These are phyloP conservation scores for Apodemus speciosus DNA, from an alignment of 2,113 vertebrate species.

Conservation along the genomic window DNA sequence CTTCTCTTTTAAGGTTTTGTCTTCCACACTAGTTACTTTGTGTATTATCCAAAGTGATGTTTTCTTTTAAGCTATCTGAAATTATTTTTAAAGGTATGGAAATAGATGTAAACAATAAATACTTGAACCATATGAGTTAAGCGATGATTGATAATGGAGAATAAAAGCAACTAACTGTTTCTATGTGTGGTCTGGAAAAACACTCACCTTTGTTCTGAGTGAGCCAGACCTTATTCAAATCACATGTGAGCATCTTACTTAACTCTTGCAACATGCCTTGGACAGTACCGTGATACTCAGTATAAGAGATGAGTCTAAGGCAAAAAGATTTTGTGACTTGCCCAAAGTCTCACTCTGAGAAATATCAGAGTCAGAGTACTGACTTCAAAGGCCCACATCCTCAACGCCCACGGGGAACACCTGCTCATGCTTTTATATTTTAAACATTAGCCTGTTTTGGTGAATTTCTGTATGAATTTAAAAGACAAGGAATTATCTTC, in stretches of 20 bases:
- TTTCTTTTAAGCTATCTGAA: neutral
- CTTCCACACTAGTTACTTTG: neutral
- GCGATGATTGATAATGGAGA: neutral
- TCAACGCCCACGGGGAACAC: no score
- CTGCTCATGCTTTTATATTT: neutral
- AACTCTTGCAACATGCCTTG: neutral
- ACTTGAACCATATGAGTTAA: neutral
- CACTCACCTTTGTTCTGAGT: neutral
- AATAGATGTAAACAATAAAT: neutral
- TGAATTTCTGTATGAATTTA: neutral
- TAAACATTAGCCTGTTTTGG: neutral
- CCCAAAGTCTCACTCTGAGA: neutral
- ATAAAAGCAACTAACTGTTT: neutral
- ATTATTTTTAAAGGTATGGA: neutral
- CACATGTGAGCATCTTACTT: neutral
- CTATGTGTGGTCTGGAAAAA: neutral
- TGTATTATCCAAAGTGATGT: neutral
- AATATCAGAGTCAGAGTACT: neutral
- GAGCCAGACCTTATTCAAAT: neutral
- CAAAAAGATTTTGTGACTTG: neutral
- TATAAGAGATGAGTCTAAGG: neutral
- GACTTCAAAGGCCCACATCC: neutral
- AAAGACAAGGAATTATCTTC: neutral
- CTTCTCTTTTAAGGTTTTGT: neutral
- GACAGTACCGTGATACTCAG: neutral